Evolutionary conservation across 2,888 invertebrate species (phyloP).

Genomic region (Lepidochrysops patricia): DNA sequence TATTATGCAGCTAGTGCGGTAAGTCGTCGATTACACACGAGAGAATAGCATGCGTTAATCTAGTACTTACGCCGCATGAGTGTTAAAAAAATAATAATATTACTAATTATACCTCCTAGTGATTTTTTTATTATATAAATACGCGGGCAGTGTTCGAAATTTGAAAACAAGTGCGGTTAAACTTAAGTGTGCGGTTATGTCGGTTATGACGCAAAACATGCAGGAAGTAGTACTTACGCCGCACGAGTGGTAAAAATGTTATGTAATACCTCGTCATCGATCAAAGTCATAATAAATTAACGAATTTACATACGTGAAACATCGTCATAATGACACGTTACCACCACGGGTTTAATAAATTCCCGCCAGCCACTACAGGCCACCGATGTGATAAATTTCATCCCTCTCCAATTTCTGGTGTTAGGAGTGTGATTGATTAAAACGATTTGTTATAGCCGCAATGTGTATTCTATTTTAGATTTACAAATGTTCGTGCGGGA

Average conservation of each 20-base stretch:
- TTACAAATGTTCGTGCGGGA: not conserved
- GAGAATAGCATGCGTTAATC: no score
- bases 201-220: not conserved
- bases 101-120: no score
- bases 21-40: no score
- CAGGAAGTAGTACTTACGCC: no score
- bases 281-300: not conserved
- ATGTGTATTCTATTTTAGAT: not conserved
- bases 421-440: slow-evolving; percentile 4
- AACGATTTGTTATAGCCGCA: not conserved
- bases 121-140: no score
- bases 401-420: not conserved
- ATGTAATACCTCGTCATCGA: not conserved
- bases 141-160: no score
- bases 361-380: not conserved
- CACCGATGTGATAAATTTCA: slow-evolving; percentile 7
- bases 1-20: no score
- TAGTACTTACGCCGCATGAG: no score
- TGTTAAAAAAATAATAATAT: no score
- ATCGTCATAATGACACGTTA: not conserved
- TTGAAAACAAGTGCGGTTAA: no score
- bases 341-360: not conserved
- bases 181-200: no score
- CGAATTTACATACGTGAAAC: not conserved
- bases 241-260: no score